Evolutionary conservation across 2,797 vertebrate species (phyloP).

Genomic region (Salarias fasciatus): DNA sequence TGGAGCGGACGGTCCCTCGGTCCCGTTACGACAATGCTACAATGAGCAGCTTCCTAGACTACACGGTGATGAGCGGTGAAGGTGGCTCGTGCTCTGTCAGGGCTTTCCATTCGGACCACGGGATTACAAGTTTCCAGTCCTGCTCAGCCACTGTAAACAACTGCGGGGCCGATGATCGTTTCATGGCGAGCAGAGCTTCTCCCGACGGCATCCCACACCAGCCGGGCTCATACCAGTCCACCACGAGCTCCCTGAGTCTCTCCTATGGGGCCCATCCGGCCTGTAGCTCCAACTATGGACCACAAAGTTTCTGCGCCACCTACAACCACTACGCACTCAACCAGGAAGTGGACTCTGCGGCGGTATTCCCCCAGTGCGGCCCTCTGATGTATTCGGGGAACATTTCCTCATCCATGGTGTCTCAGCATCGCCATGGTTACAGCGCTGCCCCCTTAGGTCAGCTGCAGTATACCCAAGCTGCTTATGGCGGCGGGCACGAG

Average conservation of each 20-base stretch:
- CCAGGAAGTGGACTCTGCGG: conserved; percentile 90
- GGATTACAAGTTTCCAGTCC: conserved; percentile 96
- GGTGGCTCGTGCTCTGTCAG: conserved; percentile 90
- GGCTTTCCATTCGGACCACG: conserved; percentile 92
- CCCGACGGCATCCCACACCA: conserved; percentile 87
- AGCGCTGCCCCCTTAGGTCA: conserved; percentile 85
- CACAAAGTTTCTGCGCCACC: conserved; percentile 89
- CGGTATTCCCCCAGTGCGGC: conserved; percentile 89
- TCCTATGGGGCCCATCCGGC: conserved; percentile 88
- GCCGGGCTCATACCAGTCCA: conserved; percentile 88
- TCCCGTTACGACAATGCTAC: conserved; percentile 87
- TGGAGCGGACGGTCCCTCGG: conserved; percentile 72
- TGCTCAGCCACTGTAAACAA: conserved; percentile 91
- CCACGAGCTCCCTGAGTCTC: conserved; percentile 84
- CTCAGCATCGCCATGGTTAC: conserved; percentile 92
- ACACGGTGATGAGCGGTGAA: conserved; percentile 89
- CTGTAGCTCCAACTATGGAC: conserved; percentile 87
- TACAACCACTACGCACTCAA: conserved; percentile 92
- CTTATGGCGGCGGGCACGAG: conserved; percentile 91
- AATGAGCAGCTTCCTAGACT: conserved; percentile 98
- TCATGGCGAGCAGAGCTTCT: conserved; percentile 88
- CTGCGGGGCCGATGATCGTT: conserved; percentile 91
- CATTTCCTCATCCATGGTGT: conserved; percentile 87
- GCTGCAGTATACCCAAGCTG: conserved; percentile 88
- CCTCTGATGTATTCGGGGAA: conserved; percentile 94